A percentile compares a stretch with the other conserved stretches of the same genome.
phyloP scores from a whole-genome alignment of 1,140 invertebrate species.

The Chironomus striatipennis region DNA sequence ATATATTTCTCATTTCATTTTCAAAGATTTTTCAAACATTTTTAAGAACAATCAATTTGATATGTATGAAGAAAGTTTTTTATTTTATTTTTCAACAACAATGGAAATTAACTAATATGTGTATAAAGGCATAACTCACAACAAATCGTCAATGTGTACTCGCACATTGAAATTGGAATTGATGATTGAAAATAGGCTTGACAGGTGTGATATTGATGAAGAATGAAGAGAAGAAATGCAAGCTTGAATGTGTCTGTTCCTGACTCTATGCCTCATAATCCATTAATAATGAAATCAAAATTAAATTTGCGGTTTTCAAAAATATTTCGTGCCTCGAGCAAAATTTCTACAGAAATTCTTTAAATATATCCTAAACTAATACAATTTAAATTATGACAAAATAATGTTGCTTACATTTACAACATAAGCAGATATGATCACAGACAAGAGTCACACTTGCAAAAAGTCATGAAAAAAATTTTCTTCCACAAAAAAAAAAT shows the following conservation, averaged over 20 bases:
- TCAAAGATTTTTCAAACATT: background rate
- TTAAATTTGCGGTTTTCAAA: too few relatives aligned
- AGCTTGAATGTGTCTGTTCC: background rate
- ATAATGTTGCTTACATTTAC: background rate
- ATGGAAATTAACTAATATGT: background rate
- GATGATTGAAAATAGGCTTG: background rate
- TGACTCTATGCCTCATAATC: too few relatives aligned
- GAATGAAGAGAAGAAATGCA: too few relatives aligned
- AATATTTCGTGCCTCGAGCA: too few relatives aligned
- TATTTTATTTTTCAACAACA: background rate
- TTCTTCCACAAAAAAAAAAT: background rate
- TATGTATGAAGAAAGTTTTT: constrained; percentile 13
- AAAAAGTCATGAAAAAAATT: background rate
- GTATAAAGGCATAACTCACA: background rate
- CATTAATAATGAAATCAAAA: too few relatives aligned
- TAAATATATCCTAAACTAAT: too few relatives aligned
- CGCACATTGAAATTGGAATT: background rate
- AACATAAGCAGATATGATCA: background rate
- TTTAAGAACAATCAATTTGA: constrained; percentile 9
- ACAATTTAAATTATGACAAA: background rate
- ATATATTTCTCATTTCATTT: background rate
- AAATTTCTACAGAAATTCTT: too few relatives aligned
- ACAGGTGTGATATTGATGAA: background rate
- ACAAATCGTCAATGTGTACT: background rate
- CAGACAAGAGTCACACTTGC: background rate